Conservation (phyloP, 2,888 invertebrate genomes). For the Stenotaenia linearis region DNA sequence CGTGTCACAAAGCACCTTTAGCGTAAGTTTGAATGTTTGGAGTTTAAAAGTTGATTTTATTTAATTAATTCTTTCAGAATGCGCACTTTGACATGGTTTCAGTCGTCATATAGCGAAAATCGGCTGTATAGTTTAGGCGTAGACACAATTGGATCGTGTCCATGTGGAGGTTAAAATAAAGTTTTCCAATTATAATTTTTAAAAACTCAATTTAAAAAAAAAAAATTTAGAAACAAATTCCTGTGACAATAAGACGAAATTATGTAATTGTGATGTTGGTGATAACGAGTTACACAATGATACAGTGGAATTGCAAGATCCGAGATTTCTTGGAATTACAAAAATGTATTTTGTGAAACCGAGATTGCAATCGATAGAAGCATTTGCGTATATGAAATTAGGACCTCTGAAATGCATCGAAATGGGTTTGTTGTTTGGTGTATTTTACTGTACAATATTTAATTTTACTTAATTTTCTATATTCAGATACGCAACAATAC, state of each 20-base stretch:
- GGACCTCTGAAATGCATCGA: constrained; percentile 90
- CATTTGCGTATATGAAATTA: constrained; percentile 77
- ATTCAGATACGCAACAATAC: constrained; percentile 78
- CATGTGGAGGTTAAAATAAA: constrained; percentile 32
- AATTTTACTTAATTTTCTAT: constrained; percentile 34
- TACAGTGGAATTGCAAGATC: constrained; percentile 74
- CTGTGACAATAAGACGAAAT: constrained; percentile 71
- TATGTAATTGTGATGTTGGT: constrained; percentile 81
- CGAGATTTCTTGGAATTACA: constrained; percentile 77
- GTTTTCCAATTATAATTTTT: too few species aligned
- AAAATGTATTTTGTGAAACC: constrained; percentile 87
- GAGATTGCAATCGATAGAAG: constrained; percentile 71
- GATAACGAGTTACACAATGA: constrained; percentile 84
- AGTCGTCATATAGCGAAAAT: constrained; percentile 45
- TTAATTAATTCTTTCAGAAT: constrained; percentile 34
- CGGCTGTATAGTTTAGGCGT: not conserved
- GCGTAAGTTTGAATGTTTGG: constrained; percentile 54
- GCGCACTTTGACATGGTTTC: constrained; percentile 40
- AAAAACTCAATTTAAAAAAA: not conserved
- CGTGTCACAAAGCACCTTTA: constrained; percentile 80
- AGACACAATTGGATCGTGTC: constrained; percentile 29
- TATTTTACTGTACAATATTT: not conserved
- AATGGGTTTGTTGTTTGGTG: constrained; percentile 61
- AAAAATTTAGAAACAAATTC: constrained; percentile 60
- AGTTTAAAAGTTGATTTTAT: not conserved